Evolutionary conservation across 2,797 vertebrate species (phyloP).

Genomic region (Trachurus trachurus): DNA sequence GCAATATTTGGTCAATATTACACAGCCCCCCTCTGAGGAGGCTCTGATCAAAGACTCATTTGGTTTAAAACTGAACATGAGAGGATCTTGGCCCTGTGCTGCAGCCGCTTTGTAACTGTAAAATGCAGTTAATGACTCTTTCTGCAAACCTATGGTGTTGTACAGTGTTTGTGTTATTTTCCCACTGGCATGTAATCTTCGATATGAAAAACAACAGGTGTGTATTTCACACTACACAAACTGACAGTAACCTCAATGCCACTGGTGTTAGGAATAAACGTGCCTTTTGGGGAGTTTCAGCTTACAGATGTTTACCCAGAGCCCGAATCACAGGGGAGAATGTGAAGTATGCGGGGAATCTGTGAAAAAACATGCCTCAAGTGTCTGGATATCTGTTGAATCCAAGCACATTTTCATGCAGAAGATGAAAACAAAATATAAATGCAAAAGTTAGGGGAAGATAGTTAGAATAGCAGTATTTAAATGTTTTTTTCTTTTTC

Average conservation of each 20-base stretch:
- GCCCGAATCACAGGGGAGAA: constrained; percentile 66
- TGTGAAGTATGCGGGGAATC: constrained; percentile 75
- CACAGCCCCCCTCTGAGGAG: background rate
- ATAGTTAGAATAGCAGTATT: background rate
- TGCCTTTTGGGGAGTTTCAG: constrained; percentile 40
- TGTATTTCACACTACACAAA: constrained; percentile 39
- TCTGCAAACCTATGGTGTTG: background rate
- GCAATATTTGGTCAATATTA: constrained; percentile 1
- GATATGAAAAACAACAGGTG: constrained; percentile 31
- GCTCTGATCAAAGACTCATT: constrained; percentile 8
- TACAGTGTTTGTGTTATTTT: background rate
- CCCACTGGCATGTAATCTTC: constrained; percentile 22
- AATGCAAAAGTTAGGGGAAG: background rate
- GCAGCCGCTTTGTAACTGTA: background rate
- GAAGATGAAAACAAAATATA: constrained; percentile 18
- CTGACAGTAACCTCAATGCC: constrained; percentile 28
- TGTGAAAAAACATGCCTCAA: constrained; percentile 62
- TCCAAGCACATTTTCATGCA: constrained; percentile 30
- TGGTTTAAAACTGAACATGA: background rate
- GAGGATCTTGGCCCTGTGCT: background rate
- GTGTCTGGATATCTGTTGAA: constrained; percentile 52
- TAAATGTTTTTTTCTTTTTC: background rate
- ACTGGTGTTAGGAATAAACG: constrained; percentile 25
- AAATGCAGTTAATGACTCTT: constrained; percentile 11
- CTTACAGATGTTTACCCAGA: constrained; percentile 64